phyloP scores from a whole-genome alignment of 2,797 vertebrate genomes.

The Gouania willdenowi region DNA sequence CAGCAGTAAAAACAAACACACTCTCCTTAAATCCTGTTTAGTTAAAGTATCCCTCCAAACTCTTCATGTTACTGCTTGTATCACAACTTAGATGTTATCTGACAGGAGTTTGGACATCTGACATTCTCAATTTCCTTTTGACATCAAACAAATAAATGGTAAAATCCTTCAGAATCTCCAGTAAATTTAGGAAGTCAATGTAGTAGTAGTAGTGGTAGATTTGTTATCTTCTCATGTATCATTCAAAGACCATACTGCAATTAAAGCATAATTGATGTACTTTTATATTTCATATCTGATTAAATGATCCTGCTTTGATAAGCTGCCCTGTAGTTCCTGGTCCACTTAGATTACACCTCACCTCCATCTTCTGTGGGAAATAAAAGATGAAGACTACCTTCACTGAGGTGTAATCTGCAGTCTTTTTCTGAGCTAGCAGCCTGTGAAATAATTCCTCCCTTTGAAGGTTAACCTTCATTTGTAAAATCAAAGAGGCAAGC shows the following conservation, averaged over 20 bases:
- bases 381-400: slow-evolving; percentile 17
- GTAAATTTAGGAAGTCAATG: not conserved
- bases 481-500: slow-evolving; percentile 15
- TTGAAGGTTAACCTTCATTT: slow-evolving; percentile 15
- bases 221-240: not conserved
- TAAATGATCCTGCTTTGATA: not conserved
- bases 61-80: not conserved
- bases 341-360: slow-evolving; percentile 6
- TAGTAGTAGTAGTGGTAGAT: not conserved
- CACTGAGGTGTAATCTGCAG: slow-evolving; percentile 1
- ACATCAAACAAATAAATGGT: not conserved
- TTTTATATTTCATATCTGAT: not conserved
- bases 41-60: no score
- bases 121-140: slow-evolving; percentile 10
- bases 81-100: slow-evolving; percentile 3
- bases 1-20: no score
- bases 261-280: slow-evolving; percentile 3
- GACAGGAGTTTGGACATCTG: slow-evolving; percentile 6
- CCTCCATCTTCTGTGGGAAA: slow-evolving; percentile 2
- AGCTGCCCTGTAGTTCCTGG: slow-evolving; percentile 2
- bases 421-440: slow-evolving; percentile 7
- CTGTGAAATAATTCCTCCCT: slow-evolving; percentile 1
- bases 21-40: no score
- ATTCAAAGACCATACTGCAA: not conserved
- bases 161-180: not conserved